Evolutionary conservation across 2,888 invertebrate species (phyloP).

Genomic region (Onchidella celtica): DNA sequence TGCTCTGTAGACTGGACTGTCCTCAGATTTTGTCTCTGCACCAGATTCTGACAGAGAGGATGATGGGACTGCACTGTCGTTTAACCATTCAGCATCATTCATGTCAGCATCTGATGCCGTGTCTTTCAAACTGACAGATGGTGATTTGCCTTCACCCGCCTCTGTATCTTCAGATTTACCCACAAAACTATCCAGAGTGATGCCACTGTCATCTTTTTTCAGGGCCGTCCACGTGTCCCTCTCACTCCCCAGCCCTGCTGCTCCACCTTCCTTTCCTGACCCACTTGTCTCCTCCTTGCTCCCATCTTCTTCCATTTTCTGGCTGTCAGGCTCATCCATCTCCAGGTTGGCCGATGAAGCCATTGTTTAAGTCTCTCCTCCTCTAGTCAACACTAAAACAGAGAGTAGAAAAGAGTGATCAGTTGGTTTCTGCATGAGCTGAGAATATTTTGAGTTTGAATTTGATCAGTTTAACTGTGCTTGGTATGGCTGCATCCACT

Average conservation of each 20-base stretch:
- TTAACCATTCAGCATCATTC: conserved; percentile 55
- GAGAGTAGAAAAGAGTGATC: too few species aligned
- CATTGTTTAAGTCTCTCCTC: not conserved
- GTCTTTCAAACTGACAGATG: conserved; percentile 57
- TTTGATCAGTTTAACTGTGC: too few species aligned
- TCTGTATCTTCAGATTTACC: conserved; percentile 52
- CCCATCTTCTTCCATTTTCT: conserved; percentile 32
- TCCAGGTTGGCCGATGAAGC: conserved; percentile 26
- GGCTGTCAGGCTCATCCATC: not conserved
- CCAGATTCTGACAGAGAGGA: conserved; percentile 49
- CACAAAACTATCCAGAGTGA: conserved; percentile 58
- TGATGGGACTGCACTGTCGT: conserved; percentile 56
- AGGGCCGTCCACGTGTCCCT: conserved; percentile 48
- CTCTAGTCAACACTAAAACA: too few species aligned
- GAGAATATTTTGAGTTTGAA: too few species aligned
- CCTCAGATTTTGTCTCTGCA: not conserved
- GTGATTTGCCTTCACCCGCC: conserved; percentile 60
- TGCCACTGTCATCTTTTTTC: conserved; percentile 76
- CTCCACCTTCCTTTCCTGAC: not conserved
- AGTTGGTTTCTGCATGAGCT: too few species aligned
- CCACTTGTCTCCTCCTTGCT: not conserved
- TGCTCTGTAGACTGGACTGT: not conserved
- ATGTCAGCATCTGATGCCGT: conserved; percentile 58
- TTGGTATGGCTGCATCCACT: too few species aligned
- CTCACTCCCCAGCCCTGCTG: too few species aligned